Evolutionary conservation across 2,888 invertebrate genomes (phyloP).

Genomic region (Autographa pulchrina): DNA sequence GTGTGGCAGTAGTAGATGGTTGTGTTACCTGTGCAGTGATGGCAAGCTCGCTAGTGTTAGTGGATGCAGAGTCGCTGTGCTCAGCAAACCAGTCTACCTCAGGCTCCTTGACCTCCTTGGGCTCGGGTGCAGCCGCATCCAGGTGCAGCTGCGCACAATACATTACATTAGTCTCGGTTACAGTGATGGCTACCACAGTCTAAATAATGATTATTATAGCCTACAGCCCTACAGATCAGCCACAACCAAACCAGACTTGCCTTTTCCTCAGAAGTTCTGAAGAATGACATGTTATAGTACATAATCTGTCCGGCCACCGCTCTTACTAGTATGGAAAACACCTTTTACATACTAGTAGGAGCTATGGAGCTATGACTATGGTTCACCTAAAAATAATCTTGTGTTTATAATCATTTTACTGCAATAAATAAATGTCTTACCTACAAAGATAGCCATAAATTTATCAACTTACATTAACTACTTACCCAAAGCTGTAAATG

Average conservation of each 20-base stretch:
- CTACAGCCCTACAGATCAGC: no score
- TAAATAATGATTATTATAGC: not conserved
- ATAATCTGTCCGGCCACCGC: not conserved
- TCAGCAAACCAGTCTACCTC: constrained; percentile 98
- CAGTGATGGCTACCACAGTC: not conserved
- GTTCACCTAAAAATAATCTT: no score
- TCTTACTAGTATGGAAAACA: no score
- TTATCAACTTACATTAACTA: constrained; percentile 24
- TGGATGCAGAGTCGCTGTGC: constrained; percentile 80
- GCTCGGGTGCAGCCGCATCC: constrained; percentile 90
- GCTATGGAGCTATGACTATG: no score
- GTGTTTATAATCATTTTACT: no score
- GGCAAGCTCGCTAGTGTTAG: constrained; percentile 83
- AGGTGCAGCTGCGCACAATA: constrained; percentile 91
- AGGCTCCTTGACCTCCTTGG: constrained; percentile 91
- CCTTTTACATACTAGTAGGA: no score
- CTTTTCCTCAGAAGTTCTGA: not conserved
- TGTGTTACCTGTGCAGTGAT: constrained; percentile 86
- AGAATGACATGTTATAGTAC: not conserved
- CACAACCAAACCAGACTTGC: not conserved
- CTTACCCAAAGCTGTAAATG: constrained; percentile 49
- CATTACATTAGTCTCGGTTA: not conserved
- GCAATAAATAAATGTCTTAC: not conserved
- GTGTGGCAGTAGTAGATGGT: constrained; percentile 40
- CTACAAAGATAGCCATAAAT: not conserved